These are phyloP conservation scores for Zoanthus gigantus DNA, from an alignment of 92 coral and sea anemone species.

Conservation along the genomic window DNA sequence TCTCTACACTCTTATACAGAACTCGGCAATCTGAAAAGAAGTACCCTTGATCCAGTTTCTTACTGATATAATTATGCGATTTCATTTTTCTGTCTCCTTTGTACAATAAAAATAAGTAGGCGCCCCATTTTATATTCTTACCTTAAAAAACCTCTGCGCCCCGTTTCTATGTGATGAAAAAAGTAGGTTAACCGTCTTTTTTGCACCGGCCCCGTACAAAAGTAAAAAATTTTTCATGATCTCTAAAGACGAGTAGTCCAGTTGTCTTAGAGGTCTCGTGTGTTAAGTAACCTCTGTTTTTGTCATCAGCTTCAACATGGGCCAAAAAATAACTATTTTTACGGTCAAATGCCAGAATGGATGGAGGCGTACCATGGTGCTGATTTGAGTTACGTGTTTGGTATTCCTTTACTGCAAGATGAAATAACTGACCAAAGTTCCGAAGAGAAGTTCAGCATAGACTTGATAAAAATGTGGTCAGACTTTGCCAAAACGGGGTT, in stretches of 20 bases:
- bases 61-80: too few relatives aligned
- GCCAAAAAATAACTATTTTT: background rate
- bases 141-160: too few relatives aligned
- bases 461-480: conserved; percentile 35
- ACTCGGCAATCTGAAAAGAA: too few relatives aligned
- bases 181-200: too few relatives aligned
- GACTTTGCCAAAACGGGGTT: conserved; percentile 39
- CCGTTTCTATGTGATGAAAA: too few relatives aligned
- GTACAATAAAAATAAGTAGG: too few relatives aligned
- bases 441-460: conserved; percentile 25
- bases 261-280: background rate
- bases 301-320: conserved; percentile 14
- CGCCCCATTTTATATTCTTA: too few relatives aligned
- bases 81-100: too few relatives aligned
- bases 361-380: conserved; percentile 27
- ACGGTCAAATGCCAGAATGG: conserved; percentile 18
- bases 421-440: background rate
- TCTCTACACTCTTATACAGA: too few relatives aligned
- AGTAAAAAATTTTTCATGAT: too few relatives aligned
- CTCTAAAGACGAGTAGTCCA: background rate
- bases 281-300: background rate
- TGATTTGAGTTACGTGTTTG: conserved; percentile 15
- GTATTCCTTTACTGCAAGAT: conserved; percentile 21
- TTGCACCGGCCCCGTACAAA: too few relatives aligned
- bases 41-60: too few relatives aligned